phyloP scores from a whole-genome alignment of 2,113 vertebrate species.

The Urocitellus parryii region DNA sequence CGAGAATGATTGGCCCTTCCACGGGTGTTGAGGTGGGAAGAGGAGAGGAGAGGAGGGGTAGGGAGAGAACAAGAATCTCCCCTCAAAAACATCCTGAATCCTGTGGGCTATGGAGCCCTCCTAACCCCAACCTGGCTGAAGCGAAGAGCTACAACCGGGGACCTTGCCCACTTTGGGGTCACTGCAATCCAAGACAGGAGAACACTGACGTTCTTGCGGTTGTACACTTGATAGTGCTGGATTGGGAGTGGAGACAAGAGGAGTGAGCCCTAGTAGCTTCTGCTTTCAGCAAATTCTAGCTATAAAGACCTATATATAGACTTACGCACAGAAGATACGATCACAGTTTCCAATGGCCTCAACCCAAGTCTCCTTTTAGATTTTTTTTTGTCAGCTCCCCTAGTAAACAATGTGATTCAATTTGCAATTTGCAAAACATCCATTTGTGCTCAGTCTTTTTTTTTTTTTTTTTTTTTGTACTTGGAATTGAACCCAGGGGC shows the following conservation, averaged over 20 bases:
- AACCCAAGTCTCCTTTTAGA: not conserved
- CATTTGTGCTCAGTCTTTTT: not conserved
- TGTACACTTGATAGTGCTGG: accelerated
- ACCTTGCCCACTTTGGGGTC: not conserved
- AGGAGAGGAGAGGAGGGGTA: accelerated
- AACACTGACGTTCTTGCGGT: not conserved
- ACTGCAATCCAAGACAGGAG: not conserved
- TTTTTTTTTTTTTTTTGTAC: too few relatives aligned
- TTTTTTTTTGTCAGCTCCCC: not conserved
- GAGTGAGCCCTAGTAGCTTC: not conserved
- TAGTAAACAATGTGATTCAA: not conserved
- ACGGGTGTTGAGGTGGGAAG: not conserved
- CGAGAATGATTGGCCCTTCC: not conserved
- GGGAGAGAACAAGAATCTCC: not conserved
- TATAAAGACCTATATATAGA: not conserved
- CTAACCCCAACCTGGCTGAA: too few relatives aligned
- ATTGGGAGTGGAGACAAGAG: not conserved
- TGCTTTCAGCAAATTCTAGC: not conserved
- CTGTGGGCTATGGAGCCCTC: not conserved
- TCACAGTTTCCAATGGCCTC: not conserved
- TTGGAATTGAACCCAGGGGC: too few relatives aligned
- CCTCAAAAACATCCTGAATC: not conserved
- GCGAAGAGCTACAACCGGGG: not conserved
- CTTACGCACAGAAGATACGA: not conserved
- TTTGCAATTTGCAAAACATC: not conserved